These are phyloP conservation scores for Lepeophtheirus nordmannii DNA, from an alignment of 2,888 invertebrate genomes.

Conservation along the genomic window DNA sequence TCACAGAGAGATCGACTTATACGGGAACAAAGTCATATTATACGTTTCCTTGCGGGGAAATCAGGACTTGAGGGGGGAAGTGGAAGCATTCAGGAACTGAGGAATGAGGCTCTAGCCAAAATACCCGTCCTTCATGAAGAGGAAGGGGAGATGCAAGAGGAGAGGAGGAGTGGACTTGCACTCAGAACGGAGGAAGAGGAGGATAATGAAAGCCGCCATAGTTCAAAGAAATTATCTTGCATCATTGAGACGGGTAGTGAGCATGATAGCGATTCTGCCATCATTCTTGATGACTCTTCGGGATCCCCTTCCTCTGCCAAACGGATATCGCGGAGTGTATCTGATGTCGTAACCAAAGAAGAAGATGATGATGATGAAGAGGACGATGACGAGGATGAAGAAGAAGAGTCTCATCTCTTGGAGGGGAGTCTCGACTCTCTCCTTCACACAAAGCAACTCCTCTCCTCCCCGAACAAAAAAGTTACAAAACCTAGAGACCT, in stretches of 20 bases:
- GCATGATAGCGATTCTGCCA: conserved; percentile 17
- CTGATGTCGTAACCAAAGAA: conserved; percentile 6
- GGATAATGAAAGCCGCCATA: background rate
- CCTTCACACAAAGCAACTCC: background rate
- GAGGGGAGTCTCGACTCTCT: background rate
- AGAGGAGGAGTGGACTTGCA: background rate
- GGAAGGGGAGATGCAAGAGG: background rate
- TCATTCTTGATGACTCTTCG: conserved; percentile 18
- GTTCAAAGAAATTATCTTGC: background rate
- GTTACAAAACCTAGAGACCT: conserved; percentile 20
- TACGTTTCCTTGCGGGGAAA: conserved; percentile 12
- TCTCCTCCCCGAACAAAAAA: background rate
- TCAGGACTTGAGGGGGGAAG: background rate
- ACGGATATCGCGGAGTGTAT: conserved; percentile 9
- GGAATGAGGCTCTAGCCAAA: conserved; percentile 28
- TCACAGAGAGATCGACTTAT: conserved; percentile 13
- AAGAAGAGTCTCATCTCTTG: background rate
- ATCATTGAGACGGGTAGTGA: conserved; percentile 6
- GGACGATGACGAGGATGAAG: background rate
- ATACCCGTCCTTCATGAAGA: conserved; percentile 26
- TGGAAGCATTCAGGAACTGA: conserved; percentile 20
- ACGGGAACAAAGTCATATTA: conserved; percentile 20
- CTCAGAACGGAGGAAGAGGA: background rate
- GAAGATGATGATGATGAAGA: background rate
- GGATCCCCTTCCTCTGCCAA: background rate